A percentile compares a stretch with the other conserved stretches of the same genome.
These are phyloP conservation scores for Amphiprion percula DNA, from an alignment of 2,113 vertebrate species.

Conservation along the genomic window DNA sequence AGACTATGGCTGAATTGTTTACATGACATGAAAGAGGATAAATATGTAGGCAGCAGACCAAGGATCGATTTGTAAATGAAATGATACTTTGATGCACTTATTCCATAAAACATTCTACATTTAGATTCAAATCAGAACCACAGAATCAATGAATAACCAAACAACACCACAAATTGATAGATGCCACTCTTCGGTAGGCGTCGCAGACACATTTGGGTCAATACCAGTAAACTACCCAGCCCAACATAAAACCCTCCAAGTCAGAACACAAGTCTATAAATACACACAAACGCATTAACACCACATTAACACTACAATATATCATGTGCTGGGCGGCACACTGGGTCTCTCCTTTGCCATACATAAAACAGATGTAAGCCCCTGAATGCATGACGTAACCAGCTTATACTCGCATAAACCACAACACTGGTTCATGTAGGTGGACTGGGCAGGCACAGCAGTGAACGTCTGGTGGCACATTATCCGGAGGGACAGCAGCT, in stretches of 20 bases:
- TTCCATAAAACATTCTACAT: neutral
- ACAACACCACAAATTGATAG: neutral
- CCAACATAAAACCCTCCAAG: slow-evolving; percentile 19
- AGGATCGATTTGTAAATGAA: too few species aligned
- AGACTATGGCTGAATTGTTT: too few species aligned
- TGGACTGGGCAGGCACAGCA: slow-evolving; percentile 7
- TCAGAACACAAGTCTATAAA: slow-evolving; percentile 23
- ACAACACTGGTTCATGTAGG: slow-evolving; percentile 22
- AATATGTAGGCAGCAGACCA: too few species aligned
- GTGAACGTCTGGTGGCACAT: slow-evolving; percentile 42
- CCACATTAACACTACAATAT: slow-evolving; percentile 27
- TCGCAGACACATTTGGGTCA: slow-evolving; percentile 14
- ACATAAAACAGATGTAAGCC: slow-evolving; percentile 40
- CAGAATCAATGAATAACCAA: neutral
- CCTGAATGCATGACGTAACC: slow-evolving; percentile 29
- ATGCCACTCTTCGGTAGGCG: neutral
- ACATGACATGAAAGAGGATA: too few species aligned
- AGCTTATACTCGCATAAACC: slow-evolving; percentile 29
- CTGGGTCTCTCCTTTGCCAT: slow-evolving; percentile 3
- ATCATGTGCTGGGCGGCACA: slow-evolving; percentile 2
- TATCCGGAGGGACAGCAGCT: slow-evolving; percentile 46
- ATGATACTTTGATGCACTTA: neutral
- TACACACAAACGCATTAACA: slow-evolving; percentile 21
- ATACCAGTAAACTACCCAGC: neutral
- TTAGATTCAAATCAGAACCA: neutral